Base-by-base conservation (phyloP, 2,797 vertebrate genomes). In the Myotis daubentonii region DNA sequence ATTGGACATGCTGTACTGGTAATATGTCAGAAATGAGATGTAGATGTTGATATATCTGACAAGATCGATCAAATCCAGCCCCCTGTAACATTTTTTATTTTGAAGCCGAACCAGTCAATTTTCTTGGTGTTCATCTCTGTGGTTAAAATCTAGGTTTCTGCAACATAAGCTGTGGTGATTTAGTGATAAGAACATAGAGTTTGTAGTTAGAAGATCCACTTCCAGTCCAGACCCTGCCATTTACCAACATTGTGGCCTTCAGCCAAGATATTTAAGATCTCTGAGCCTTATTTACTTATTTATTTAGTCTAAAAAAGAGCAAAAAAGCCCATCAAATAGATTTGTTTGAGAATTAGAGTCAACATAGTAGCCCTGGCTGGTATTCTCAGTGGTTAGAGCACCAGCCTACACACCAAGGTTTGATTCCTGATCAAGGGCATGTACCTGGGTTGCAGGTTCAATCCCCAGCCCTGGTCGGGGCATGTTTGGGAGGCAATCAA, bases 101-200 rank as follows among this genome's bases (percentile, higher is more conserved):
- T 38, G 20, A 65, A 74, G 53, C n/a, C 11, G n/a, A 53, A 36
- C 49, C 7, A 55, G 30, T 75, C 49, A n/a, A 47, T 57, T 44
- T 62, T 74, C 66, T 68, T 80, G 20, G 9, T 75, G 11, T 88
- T 88, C 23, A 82, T 90, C 49, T 53, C 30, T 49, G 2, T 71
- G 53, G 44, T 81, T 85, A 62, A 89, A 91, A 30, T 96, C 68
- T 41, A 76, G 19, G 74, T 95, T 89, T 62, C 30, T 92, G 10
- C 1, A 44, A n/a, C 4, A 19, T 44, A 13, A 76, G 47, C n/a
- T 81, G 30, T 0, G 76, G 30, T 66, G 74, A 83, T 57, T 84
- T 51, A 51, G 47, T 95, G 47, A 47, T 89, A 74, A 90, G 57
- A 89, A 92, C 8, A 66, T 49, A 71, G 51, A 60, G 20, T 76